Conservation (phyloP, 2,888 invertebrate species). For the Drosophila diplacantha region DNA sequence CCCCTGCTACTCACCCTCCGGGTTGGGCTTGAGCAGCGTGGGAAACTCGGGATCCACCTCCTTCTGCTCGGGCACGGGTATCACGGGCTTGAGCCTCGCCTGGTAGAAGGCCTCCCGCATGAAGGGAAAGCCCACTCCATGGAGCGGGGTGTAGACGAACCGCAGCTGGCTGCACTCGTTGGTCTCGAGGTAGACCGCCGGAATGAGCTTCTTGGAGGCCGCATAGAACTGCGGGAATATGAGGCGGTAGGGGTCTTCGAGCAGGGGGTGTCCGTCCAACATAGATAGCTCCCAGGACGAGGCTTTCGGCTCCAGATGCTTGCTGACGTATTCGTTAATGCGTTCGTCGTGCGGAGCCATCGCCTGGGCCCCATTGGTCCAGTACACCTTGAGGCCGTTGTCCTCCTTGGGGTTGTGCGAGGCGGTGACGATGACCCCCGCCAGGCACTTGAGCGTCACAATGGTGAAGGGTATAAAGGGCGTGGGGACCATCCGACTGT, state of each 20-base stretch:
- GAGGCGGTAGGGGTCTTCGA: constrained; percentile 84
- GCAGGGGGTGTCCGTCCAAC: constrained; percentile 79
- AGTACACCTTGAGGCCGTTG: constrained; percentile 98
- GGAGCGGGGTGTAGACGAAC: constrained; percentile 97
- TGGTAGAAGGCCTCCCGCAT: constrained; percentile 86
- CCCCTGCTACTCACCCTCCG: constrained; percentile 81
- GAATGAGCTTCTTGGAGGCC: constrained; percentile 80
- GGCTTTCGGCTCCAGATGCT: constrained; percentile 87
- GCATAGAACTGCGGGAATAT: constrained; percentile 84
- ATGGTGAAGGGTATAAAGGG: constrained; percentile 95
- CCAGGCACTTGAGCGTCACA: constrained; percentile 84
- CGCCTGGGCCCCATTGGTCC: constrained; percentile 96
- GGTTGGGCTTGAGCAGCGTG: constrained; percentile 97
- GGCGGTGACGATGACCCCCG: constrained; percentile 95
- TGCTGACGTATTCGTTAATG: constrained; percentile 87
- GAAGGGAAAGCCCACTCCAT: constrained; percentile 94
- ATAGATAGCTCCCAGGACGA: constrained; percentile 87
- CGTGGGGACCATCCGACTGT: constrained; percentile 90
- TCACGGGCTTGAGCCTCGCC: constrained; percentile 82
- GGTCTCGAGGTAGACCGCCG: constrained; percentile 79
- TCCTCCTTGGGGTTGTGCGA: constrained; percentile 97
- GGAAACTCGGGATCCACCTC: constrained; percentile 97
- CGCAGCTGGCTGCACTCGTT: constrained; percentile 81
- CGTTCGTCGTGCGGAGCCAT: constrained; percentile 92
- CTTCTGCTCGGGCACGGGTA: constrained; percentile 82